A percentile compares a stretch with the other conserved stretches of the same genome.
phyloP scores from a whole-genome alignment of 2,797 vertebrate species.

The Lycodopsis pacificus region DNA sequence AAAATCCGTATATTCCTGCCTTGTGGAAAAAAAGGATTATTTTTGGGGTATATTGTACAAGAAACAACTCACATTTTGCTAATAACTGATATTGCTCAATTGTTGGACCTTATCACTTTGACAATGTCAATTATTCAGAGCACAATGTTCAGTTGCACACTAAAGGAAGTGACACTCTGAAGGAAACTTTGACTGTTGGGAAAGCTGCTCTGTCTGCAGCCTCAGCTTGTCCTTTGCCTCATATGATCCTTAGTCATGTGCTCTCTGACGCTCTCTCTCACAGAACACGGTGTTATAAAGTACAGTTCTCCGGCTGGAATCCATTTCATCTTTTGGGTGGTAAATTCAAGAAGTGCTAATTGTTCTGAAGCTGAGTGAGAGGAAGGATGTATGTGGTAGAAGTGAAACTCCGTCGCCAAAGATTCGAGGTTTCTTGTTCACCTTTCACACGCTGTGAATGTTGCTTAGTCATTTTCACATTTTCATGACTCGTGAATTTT shows the following conservation, averaged over 20 bases:
- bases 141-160: background rate
- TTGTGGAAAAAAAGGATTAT: background rate
- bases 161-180: slow-evolving; percentile 8
- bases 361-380: background rate
- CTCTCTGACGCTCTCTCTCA: background rate
- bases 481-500: slow-evolving; percentile 24
- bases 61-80: background rate
- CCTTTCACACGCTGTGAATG: slow-evolving; percentile 32
- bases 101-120: background rate
- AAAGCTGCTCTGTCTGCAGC: slow-evolving; percentile 24
- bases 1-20: background rate
- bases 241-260: slow-evolving; percentile 62
- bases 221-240: slow-evolving; percentile 10
- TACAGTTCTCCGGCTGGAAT: background rate
- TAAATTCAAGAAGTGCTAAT: background rate
- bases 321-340: background rate
- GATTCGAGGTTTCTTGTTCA: background rate
- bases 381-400: slow-evolving; percentile 33
- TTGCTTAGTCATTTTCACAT: slow-evolving; percentile 47
- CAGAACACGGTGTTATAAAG: slow-evolving; percentile 4
- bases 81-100: background rate
- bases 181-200: slow-evolving; percentile 34
- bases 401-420: slow-evolving; percentile 30
- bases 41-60: background rate
- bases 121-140: background rate